Conservation (phyloP, 2,888 invertebrate species). For the Poecilobothrus nobilitatus region DNA sequence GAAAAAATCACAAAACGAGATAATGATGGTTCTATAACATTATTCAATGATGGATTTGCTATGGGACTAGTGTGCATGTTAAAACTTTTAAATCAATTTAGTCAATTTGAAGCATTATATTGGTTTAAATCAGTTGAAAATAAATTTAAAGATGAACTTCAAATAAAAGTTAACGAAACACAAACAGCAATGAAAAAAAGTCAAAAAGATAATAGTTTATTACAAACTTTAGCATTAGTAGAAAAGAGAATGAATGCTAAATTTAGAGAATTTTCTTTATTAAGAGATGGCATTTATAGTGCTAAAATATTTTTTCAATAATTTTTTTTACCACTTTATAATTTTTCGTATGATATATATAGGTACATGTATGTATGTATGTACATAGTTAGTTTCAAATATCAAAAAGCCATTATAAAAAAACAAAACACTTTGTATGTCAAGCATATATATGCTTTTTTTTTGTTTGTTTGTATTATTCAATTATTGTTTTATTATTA, state of each 20-base stretch:
- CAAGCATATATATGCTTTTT: too few species aligned
- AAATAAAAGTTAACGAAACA: slow-evolving; percentile 45
- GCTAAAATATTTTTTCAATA: slow-evolving; percentile 89
- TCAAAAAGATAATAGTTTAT: slow-evolving; percentile 72
- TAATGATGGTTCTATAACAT: slow-evolving; percentile 59
- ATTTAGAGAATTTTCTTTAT: slow-evolving; percentile 77
- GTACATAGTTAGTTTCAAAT: too few species aligned
- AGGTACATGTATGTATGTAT: too few species aligned
- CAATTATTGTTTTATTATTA: too few species aligned
- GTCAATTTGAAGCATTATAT: slow-evolving; percentile 82
- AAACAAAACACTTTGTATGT: too few species aligned
- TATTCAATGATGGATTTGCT: slow-evolving; percentile 97
- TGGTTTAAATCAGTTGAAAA: slow-evolving; percentile 87
- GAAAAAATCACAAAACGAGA: slow-evolving; percentile 83
- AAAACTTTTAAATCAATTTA: slow-evolving; percentile 76
- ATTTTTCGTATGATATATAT: too few species aligned
- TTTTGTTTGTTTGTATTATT: too few species aligned
- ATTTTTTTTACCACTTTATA: too few species aligned
- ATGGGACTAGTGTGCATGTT: slow-evolving; percentile 91
- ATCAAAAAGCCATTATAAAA: too few species aligned
- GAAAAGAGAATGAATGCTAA: slow-evolving; percentile 72
- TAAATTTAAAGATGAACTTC: slow-evolving; percentile 60
- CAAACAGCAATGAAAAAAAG: slow-evolving; percentile 67
- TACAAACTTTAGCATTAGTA: slow-evolving; percentile 83
- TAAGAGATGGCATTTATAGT: slow-evolving; percentile 87